Conservation (phyloP, 2,888 invertebrate genomes). For the Oscheius onirici region DNA sequence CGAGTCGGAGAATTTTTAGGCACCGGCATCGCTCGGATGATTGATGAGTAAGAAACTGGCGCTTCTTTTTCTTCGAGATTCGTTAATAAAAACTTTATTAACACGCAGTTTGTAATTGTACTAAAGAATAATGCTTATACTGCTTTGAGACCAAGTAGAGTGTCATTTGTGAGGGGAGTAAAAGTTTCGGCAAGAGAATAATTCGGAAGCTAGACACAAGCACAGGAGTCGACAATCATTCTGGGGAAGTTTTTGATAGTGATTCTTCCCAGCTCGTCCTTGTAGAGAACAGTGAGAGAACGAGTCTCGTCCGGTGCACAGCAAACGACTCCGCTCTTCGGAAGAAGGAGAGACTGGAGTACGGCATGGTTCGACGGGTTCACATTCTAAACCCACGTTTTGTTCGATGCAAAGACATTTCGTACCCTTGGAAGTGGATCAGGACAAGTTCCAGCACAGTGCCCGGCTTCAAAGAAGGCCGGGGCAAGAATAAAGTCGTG, state of each 20-base stretch:
- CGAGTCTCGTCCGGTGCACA: conserved; percentile 48
- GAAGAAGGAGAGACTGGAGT: conserved; percentile 50
- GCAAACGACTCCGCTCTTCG: conserved; percentile 39
- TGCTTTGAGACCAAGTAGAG: too few relatives aligned
- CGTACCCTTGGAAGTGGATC: conserved; percentile 30
- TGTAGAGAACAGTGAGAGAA: conserved; percentile 49
- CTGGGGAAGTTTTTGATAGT: conserved; percentile 49
- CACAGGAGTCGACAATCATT: conserved; percentile 52
- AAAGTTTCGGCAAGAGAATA: background rate
- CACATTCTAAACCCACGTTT: conserved; percentile 8
- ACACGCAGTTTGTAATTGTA: background rate
- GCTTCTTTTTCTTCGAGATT: background rate
- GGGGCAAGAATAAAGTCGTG: conserved; percentile 30
- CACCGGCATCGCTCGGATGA: conserved; percentile 1
- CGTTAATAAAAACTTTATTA: conserved; percentile 1
- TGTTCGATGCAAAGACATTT: background rate
- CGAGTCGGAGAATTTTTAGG: background rate
- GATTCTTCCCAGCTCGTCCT: conserved; percentile 46
- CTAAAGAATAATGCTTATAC: too few relatives aligned
- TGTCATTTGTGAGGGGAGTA: too few relatives aligned
- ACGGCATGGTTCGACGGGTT: conserved; percentile 53
- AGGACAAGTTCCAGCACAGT: conserved; percentile 30
- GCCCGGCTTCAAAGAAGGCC: conserved; percentile 33
- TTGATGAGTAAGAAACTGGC: background rate
- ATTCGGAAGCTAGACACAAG: conserved; percentile 39